Evolutionary conservation across 2,113 vertebrate species (phyloP), one percentile per base, ranked within the genome.

Genomic region (Parotia lawesii): DNA sequence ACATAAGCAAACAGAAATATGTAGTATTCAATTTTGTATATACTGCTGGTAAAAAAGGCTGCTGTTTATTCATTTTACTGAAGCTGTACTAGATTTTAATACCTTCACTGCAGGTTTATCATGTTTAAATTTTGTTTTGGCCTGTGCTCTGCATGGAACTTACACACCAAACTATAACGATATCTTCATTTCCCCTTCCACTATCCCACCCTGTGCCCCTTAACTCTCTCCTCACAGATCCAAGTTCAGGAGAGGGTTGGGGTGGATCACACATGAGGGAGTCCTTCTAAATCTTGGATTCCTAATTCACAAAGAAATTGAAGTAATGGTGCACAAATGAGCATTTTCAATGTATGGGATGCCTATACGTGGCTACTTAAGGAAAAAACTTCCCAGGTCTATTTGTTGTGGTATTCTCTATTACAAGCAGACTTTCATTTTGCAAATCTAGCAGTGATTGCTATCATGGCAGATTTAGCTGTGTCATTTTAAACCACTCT

Each of bases 291-390:
- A 57, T 74, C 38, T 53, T 45, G 31, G 65, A 69, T 87, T 97
- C n/a, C 83, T 95, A 62, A 85, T 89, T 94, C 92, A 92, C 86
- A 96, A 90, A 90, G 88, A 76, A 92, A 90, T 38, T 42, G 47
- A 87, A 89, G 27, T 25, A 66, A 38, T 31, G 62, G 94, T 95
- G 94, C 89, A 93, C 94, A 93, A 85, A 61, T 87, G 31, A 87
- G 7, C 51, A 40, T 87, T 83, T 62, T 85, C 19, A 29, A 19
- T 85, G 23, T 76, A n/a, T 53, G 22, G 9, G 29, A 42, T 1
- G 1, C 21, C 21, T 58, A 3, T 62, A 58, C 0, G 0, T 28
- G 38, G 33, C 27, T 86, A 28, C 11, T 37, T 42, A 57, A 54
- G 16, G 27, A 56, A 61, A 48, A 64, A 69, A 29, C 8, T 61